Conservation (phyloP, 2,797 vertebrate species). For the Fistularia tabacaria region DNA sequence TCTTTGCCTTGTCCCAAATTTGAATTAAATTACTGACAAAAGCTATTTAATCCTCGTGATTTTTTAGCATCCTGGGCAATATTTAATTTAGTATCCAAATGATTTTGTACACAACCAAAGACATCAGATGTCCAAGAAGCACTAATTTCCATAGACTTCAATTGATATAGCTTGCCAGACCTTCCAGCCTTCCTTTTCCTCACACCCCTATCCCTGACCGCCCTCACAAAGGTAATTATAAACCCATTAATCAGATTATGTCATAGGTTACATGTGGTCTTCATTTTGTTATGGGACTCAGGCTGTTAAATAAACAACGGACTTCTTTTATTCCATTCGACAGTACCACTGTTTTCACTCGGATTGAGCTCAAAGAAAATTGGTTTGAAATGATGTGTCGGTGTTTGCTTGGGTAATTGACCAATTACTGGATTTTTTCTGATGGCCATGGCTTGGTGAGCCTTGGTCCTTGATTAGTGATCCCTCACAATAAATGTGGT, state of each 20-base stretch:
- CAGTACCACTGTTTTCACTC: conserved; percentile 62
- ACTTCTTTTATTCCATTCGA: conserved; percentile 69
- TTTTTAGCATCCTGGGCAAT: conserved; percentile 36
- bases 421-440: conserved; percentile 68
- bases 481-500: conserved; percentile 56
- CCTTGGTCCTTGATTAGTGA: conserved; percentile 44
- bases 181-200: conserved; percentile 36
- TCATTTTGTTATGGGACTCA: conserved; percentile 74
- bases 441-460: conserved; percentile 54
- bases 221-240: conserved; percentile 70
- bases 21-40: conserved; percentile 31
- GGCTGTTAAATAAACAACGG: conserved; percentile 70
- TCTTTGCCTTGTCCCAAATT: conserved; percentile 24
- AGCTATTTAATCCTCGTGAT: conserved; percentile 32
- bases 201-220: conserved; percentile 38
- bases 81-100: conserved; percentile 33
- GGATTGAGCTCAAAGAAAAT: conserved; percentile 55
- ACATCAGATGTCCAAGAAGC: conserved; percentile 36
- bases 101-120: conserved; percentile 39
- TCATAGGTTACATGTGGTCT: conserved; percentile 79
- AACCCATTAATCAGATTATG: conserved; percentile 79
- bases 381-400: conserved; percentile 51
- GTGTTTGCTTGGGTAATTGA: conserved; percentile 61
- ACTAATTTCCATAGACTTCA: conserved; percentile 53
- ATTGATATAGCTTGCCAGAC: conserved; percentile 39